Base-by-base conservation (phyloP, 1,140 invertebrate genomes). In the Zaprionus nigranus region DNA sequence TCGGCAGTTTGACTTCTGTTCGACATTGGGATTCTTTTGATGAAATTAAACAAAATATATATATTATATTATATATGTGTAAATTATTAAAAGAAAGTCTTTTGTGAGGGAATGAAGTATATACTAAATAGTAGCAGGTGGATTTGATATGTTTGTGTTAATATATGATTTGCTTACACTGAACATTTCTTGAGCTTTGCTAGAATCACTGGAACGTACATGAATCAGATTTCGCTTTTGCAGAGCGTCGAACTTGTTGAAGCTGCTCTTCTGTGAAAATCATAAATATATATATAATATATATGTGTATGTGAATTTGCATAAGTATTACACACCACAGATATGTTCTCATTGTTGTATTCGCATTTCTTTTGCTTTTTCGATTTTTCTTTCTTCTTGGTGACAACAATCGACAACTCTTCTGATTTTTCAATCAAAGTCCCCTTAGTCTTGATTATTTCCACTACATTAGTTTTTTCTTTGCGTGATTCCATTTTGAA, bases 191-290 rank as follows among this genome's bases (percentile, higher is more conserved):
- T 96, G 95, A 34, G 95, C 94, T 93, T 96, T 96, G 72, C 93
- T 93, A 67, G 95, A 94, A 92, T 96, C 95, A 68, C 94, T 94
- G 56, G 95, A 95, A 76, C 95, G 93, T 63, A 95, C 94, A 92
- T 96, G 95, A 15, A 96, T 93, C 22, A 95, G 93, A 75, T 95
- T 94, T 90, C 96, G 96, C 93, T 96, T 96, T 81, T 94, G 94
- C 38, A 96, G 92, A 61, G 95, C 94, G 84, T 96, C 95, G 92
- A 96, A 96, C 94, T 96, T 96, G 77, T 94, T 96, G 91, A 96
- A 96, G 93, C 96, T 96, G 75, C 95, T 96, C 94, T 96, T 96
- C 96, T 97, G 30, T 38, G 13, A 22, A 80, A 90, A 68, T n/a
- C n/a, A n/a, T n/a, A n/a, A n/a, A 17, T 53, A 6, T 2, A 49